A percentile compares a stretch with the other conserved stretches of the same genome.
phyloP scores from a whole-genome alignment of 2,113 vertebrate species.

The Rostratula benghalensis region DNA sequence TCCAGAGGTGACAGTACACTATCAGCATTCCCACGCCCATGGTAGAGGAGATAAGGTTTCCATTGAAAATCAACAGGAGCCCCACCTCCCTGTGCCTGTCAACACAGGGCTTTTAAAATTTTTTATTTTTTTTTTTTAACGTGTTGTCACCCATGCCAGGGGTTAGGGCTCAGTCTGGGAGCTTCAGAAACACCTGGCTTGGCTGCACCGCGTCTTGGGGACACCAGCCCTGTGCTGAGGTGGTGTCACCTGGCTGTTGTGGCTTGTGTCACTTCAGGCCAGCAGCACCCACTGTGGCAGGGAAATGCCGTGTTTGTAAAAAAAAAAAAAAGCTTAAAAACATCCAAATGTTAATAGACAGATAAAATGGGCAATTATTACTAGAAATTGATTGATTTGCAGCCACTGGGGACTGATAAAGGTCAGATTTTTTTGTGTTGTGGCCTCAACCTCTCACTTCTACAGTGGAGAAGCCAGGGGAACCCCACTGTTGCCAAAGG shows the following conservation, averaged over 20 bases:
- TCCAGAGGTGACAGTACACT: not conserved
- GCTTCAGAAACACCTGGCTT: not conserved
- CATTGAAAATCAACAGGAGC: not conserved
- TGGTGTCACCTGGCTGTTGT: accelerated
- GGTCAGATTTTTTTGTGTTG: not conserved
- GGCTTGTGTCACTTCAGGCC: not conserved
- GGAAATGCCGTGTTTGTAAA: not conserved
- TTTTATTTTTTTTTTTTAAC: not conserved
- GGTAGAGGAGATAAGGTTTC: not conserved
- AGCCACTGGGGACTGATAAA: not conserved
- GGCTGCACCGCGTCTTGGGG: accelerated
- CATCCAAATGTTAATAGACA: constrained; percentile 4
- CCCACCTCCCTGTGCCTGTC: not conserved
- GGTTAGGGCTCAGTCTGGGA: not conserved
- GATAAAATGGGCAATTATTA: constrained; percentile 15
- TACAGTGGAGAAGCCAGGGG: not conserved
- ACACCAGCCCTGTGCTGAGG: accelerated
- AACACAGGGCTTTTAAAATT: not conserved
- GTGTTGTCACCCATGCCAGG: too few species aligned
- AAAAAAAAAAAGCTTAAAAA: not conserved
- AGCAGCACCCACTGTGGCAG: not conserved
- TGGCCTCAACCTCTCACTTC: not conserved
- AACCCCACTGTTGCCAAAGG: accelerated
- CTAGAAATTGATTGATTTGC: not conserved
- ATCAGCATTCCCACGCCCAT: not conserved